A percentile compares a stretch with the other conserved stretches of the same genome.
These are phyloP conservation scores for Polyploca ridens DNA, from an alignment of 2,888 invertebrate genomes.

Conservation along the genomic window DNA sequence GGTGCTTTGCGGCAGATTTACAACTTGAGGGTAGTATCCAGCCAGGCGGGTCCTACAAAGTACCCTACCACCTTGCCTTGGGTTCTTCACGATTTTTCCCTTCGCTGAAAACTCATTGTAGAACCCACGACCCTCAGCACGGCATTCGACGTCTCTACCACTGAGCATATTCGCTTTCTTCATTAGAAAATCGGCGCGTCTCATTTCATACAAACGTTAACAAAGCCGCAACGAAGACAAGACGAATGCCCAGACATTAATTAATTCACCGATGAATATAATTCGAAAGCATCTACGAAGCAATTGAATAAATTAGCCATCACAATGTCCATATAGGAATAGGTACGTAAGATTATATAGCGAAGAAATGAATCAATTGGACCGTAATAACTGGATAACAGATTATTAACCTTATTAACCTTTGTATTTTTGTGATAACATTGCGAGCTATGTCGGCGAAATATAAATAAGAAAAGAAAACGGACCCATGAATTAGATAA, in stretches of 20 bases:
- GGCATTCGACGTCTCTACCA: too few relatives aligned
- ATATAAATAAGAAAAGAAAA: background rate
- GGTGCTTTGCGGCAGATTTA: too few relatives aligned
- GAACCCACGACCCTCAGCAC: too few relatives aligned
- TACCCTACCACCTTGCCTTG: too few relatives aligned
- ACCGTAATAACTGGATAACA: background rate
- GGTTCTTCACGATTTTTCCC: too few relatives aligned
- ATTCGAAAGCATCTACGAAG: background rate
- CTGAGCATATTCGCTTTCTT: too few relatives aligned
- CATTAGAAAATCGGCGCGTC: too few relatives aligned
- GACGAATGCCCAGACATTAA: background rate
- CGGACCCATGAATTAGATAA: background rate
- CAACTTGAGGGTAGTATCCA: too few relatives aligned
- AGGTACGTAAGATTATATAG: background rate
- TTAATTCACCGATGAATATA: conserved; percentile 3
- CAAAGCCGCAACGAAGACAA: conserved; percentile 6
- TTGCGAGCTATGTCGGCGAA: background rate
- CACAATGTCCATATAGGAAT: background rate
- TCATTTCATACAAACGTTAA: background rate
- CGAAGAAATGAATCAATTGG: background rate
- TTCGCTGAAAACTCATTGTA: too few relatives aligned
- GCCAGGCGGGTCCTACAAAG: too few relatives aligned
- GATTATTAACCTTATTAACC: background rate
- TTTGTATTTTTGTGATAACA: background rate
- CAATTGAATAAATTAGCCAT: background rate